Conservation (phyloP, 2,113 vertebrate genomes). For the Odocoileus hemionus region DNA sequence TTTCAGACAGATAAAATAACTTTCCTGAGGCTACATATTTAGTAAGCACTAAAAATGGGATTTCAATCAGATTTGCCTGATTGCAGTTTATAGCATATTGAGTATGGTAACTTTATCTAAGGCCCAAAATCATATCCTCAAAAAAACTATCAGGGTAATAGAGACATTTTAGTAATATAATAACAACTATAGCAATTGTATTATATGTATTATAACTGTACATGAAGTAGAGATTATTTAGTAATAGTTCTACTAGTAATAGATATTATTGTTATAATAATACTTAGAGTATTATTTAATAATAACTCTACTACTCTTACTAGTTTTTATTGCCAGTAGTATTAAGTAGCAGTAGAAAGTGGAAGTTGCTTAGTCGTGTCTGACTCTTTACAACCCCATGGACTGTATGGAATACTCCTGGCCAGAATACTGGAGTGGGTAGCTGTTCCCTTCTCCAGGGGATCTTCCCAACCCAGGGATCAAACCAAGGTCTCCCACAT, state of each 20-base stretch:
- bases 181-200: not conserved
- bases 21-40: not conserved
- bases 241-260: not conserved
- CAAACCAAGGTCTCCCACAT: not conserved
- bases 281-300: not conserved
- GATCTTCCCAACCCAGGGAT: not conserved
- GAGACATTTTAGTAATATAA: not conserved
- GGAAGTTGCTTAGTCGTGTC: not conserved
- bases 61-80: not conserved
- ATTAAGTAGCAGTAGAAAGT: not conserved
- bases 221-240: not conserved
- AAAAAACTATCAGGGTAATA: not conserved
- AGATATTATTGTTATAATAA: not conserved
- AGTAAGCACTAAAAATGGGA: not conserved
- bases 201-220: not conserved
- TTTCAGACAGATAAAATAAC: not conserved
- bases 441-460: not conserved
- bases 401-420: not conserved
- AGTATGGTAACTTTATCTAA: not conserved
- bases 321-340: not conserved
- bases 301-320: not conserved
- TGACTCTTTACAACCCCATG: not conserved
- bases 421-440: not conserved
- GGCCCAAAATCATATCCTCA: not conserved
- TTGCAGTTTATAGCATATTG: not conserved